Evolutionary conservation across 2,888 invertebrate genomes (phyloP), one percentile per base, ranked within the genome.

Genomic region (Gortyna flavago): DNA sequence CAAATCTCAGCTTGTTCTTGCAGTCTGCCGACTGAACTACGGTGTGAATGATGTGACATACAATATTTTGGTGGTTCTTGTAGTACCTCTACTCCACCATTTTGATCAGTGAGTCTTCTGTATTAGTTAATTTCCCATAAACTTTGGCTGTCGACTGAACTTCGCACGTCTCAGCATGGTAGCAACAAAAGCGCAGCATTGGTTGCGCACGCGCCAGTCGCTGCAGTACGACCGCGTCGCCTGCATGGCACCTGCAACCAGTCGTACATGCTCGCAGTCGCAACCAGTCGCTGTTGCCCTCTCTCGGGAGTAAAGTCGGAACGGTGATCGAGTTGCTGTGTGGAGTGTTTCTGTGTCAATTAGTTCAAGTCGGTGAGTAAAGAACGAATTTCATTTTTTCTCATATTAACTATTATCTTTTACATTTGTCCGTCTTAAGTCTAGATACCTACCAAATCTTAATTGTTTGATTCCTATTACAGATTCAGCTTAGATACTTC

Each of bases 161-260:
- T 32, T 32, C 25, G n/a, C 32, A 51, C 35, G 4, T 69, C 54
- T 44, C 48, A 61, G 54, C 54, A 57, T 11, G 70, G 75, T 62
- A 67, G 69, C 74, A 87, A 86, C 85, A 89, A 88, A 87, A 89
- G 79, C 68, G 67, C 61, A 29, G 32, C 32, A 38, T 38, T n/a
- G 11, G 64, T 25, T 86, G 88, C 83, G 79, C 84, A 69, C 72
- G 81, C 80, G 88, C 75, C 86, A 85, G 86, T 87, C 73, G 51
- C 62, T 59, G 72, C 57, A 75, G 75, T 68, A 38, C 78, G 57
- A 67, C 54, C 82, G 84, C 82, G 80, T 76, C 72, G 64, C 76
- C 69, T 74, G 84, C 79, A 73, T 82, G 81, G 35, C 61, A 35
- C 21, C 18, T 54, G 54, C 25, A 29, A 69, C 62, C 41, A 79